phyloP scores from a whole-genome alignment of 1,140 invertebrate species.

The Periplaneta americana region DNA sequence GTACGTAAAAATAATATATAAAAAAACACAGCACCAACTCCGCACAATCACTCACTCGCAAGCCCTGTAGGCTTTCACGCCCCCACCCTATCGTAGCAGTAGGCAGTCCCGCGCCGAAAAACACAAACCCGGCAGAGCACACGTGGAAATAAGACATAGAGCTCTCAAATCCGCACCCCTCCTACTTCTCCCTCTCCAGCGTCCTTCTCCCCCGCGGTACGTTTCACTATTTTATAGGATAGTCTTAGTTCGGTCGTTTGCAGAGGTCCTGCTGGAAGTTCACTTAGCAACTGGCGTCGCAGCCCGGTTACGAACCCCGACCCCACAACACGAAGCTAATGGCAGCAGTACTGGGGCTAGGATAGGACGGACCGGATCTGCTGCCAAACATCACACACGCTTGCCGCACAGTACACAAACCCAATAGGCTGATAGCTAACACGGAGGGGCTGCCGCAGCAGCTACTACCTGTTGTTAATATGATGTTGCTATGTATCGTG shows the following conservation, averaged over 20 bases:
- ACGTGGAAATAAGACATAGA: not conserved
- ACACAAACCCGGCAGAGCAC: not conserved
- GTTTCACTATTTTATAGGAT: not conserved
- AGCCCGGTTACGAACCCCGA: not conserved
- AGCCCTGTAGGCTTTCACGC: not conserved
- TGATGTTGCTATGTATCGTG: constrained; percentile 11
- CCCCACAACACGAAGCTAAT: not conserved
- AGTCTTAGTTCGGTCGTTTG: not conserved
- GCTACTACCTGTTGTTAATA: constrained; percentile 10
- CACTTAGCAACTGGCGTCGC: not conserved
- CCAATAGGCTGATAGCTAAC: not conserved
- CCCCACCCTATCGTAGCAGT: not conserved
- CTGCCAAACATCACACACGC: constrained; percentile 8
- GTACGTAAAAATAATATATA: not conserved
- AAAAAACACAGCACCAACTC: not conserved
- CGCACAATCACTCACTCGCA: constrained; percentile 1
- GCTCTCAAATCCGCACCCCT: not conserved
- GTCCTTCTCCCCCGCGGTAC: not conserved
- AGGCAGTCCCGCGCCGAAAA: not conserved
- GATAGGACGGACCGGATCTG: not conserved
- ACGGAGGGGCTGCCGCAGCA: not conserved
- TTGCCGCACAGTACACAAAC: not conserved
- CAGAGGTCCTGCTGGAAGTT: not conserved
- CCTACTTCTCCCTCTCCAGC: not conserved
- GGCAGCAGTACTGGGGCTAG: not conserved